Evolutionary conservation across 2,113 vertebrate species (phyloP).

Genomic region (Tachycineta bicolor): DNA sequence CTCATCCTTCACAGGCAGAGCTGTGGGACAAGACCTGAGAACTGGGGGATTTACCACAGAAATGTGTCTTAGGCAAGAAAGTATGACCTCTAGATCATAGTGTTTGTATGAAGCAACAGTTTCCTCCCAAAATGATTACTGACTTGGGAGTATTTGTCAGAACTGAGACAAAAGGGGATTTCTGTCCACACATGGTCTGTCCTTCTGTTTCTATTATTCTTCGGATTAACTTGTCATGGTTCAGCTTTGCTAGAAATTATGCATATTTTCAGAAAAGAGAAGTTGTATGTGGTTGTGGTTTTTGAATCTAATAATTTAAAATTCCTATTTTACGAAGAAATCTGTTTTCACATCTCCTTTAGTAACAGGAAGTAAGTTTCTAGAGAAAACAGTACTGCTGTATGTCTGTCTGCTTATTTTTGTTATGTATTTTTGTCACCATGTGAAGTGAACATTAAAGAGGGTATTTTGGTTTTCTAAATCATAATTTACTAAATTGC

Average conservation of each 20-base stretch:
- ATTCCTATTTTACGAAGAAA: not conserved
- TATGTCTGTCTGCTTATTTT: not conserved
- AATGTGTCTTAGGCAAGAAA: constrained; percentile 14
- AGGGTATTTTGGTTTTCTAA: not conserved
- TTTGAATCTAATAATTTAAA: not conserved
- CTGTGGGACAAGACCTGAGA: not conserved
- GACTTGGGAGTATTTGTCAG: constrained; percentile 16
- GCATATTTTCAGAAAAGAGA: not conserved
- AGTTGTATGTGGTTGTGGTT: not conserved
- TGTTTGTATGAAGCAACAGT: not conserved
- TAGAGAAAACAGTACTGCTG: not conserved
- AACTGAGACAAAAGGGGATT: not conserved
- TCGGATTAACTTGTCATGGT: not conserved
- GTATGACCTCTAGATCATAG: not conserved
- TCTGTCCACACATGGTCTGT: not conserved
- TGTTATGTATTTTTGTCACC: not conserved
- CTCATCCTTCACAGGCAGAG: not conserved
- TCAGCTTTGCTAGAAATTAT: not conserved
- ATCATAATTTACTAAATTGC: not conserved
- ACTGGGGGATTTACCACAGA: not conserved
- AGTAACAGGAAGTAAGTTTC: not conserved
- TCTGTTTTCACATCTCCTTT: not conserved
- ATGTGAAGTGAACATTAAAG: not conserved
- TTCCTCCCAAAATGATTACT: constrained; percentile 22
- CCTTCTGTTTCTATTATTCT: not conserved